Percentiles rank a stretch among this genome's conserved stretches.
phyloP scores from a whole-genome alignment of 2,888 invertebrate genomes.

The Sinopyrophorus schimmeli region DNA sequence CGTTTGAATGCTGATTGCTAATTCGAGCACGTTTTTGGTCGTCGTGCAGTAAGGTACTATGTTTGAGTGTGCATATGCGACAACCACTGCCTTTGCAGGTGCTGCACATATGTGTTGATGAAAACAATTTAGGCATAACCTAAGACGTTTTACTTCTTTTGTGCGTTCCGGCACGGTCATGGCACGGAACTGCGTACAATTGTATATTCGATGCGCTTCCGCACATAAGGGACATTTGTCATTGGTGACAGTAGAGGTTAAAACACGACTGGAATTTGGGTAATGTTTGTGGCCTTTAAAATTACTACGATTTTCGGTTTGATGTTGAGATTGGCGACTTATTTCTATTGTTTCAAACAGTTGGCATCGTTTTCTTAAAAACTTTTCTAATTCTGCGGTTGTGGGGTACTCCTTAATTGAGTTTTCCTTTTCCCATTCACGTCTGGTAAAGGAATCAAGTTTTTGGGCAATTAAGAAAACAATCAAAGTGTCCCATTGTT shows the following conservation, averaged over 20 bases:
- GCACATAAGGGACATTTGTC: constrained; percentile 12
- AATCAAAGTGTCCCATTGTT: constrained; percentile 10
- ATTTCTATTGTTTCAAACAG: constrained; percentile 1
- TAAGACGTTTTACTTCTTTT: constrained; percentile 11
- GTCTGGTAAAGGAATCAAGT: constrained; percentile 2
- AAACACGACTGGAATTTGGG: too few relatives aligned
- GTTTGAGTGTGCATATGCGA: too few relatives aligned
- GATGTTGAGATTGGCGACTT: background rate
- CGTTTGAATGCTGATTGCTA: too few relatives aligned
- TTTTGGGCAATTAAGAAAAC: constrained; percentile 4
- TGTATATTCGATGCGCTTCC: constrained; percentile 8
- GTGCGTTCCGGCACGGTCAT: constrained; percentile 13
- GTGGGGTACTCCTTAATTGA: background rate
- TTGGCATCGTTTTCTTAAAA: constrained; percentile 8
- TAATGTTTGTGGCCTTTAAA: background rate
- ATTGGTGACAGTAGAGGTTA: too few relatives aligned
- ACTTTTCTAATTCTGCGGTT: constrained; percentile 2
- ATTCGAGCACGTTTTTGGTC: too few relatives aligned
- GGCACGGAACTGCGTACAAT: constrained; percentile 12
- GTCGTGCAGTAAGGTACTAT: too few relatives aligned
- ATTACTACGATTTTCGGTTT: constrained; percentile 1
- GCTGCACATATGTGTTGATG: too few relatives aligned
- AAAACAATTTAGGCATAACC: constrained; percentile 32
- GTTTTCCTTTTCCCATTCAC: constrained; percentile 8
- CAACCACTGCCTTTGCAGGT: too few relatives aligned